Percentiles rank a stretch among this genome's conserved stretches.
Evolutionary conservation across 2,888 invertebrate species (phyloP).

Genomic region (Thumatha senex): DNA sequence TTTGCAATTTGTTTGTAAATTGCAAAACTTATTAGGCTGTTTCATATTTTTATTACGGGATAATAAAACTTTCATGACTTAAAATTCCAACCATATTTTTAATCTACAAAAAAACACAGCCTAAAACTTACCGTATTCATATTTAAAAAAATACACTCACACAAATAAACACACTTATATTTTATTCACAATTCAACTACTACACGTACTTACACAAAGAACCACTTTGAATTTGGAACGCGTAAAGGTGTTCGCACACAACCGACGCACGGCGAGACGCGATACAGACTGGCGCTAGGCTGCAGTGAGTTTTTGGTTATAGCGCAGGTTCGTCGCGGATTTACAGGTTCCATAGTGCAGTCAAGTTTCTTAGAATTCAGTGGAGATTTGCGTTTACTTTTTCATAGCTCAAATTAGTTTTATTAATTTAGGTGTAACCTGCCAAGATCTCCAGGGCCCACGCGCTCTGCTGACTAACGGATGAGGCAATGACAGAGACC

Average conservation of each 20-base stretch:
- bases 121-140: constrained; percentile 21
- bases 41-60: no score
- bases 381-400: not conserved
- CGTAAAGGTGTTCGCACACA: constrained; percentile 15
- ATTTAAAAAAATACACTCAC: constrained; percentile 10
- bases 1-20: no score
- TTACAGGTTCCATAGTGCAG: constrained; percentile 24
- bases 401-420: not conserved
- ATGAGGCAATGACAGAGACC: no score
- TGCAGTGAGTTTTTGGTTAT: constrained; percentile 27
- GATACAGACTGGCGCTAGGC: constrained; percentile 31
- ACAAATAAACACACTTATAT: constrained; percentile 16
- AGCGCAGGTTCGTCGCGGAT: constrained; percentile 36
- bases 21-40: no score
- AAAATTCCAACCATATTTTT: no score
- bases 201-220: constrained; percentile 32
- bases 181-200: constrained; percentile 12
- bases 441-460: no score
- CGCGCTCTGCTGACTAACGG: no score
- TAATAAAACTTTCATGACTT: no score
- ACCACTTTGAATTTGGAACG: constrained; percentile 27
- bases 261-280: constrained; percentile 23
- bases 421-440: no score
- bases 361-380: constrained; percentile 16
- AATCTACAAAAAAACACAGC: no score